phyloP scores from a whole-genome alignment of 2,888 invertebrate species.

The Leucophenga montana region DNA sequence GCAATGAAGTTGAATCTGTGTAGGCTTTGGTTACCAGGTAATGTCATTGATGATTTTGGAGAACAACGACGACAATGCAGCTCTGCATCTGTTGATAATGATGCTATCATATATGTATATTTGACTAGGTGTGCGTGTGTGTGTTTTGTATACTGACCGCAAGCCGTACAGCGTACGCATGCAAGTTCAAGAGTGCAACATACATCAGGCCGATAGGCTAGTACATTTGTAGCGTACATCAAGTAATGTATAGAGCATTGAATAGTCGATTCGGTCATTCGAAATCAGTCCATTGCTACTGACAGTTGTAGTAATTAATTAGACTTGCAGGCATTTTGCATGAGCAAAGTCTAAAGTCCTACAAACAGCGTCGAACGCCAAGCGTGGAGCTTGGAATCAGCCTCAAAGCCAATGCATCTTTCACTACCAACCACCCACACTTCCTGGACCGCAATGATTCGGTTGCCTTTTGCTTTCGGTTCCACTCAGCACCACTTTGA shows the following conservation, averaged over 20 bases:
- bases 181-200: too few relatives aligned
- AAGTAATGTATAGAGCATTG: too few relatives aligned
- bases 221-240: too few relatives aligned
- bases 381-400: not conserved
- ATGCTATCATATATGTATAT: constrained; percentile 24
- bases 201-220: too few relatives aligned
- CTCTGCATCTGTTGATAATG: constrained; percentile 41
- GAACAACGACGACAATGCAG: constrained; percentile 29
- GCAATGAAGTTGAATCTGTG: constrained; percentile 1
- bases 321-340: constrained; percentile 65
- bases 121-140: not conserved
- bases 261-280: too few relatives aligned
- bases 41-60: not conserved
- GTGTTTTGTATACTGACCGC: constrained; percentile 39
- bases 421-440: not conserved
- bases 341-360: constrained; percentile 23
- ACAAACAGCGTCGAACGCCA: not conserved
- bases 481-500: not conserved
- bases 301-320: constrained; percentile 56
- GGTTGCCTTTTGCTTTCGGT: constrained; percentile 9
- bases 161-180: constrained; percentile 24
- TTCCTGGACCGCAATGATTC: not conserved
- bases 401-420: not conserved
- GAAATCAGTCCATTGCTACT: not conserved
- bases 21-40: constrained; percentile 3